phyloP scores from a whole-genome alignment of 2,113 vertebrate species.

The Anthoscopus minutus region DNA sequence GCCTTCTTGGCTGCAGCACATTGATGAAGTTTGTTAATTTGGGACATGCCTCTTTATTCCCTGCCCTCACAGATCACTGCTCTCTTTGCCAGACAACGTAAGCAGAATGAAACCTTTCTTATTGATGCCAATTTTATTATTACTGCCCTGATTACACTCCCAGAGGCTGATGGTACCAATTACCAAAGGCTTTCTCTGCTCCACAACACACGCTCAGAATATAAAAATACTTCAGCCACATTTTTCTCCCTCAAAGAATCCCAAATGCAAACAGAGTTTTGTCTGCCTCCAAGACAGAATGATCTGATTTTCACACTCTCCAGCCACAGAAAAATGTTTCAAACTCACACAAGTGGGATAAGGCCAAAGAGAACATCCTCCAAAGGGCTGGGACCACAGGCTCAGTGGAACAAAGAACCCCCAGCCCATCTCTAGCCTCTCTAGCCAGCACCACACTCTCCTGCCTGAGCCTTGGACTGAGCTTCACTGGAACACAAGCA shows the following conservation, averaged over 20 bases:
- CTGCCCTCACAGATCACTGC: neutral
- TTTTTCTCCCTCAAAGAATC: slow-evolving; percentile 11
- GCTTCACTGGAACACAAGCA: neutral
- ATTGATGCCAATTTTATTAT: slow-evolving; percentile 31
- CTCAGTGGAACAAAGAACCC: neutral
- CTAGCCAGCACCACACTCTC: neutral
- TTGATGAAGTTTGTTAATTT: slow-evolving; percentile 38
- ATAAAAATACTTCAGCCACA: neutral
- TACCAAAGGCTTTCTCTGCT: slow-evolving; percentile 29
- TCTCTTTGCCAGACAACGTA: slow-evolving; percentile 16
- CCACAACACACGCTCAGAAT: slow-evolving; percentile 36
- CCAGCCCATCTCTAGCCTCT: neutral
- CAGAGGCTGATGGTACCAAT: slow-evolving; percentile 24
- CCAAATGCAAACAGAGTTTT: slow-evolving; percentile 23
- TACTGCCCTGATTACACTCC: slow-evolving; percentile 8
- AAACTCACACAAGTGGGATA: neutral
- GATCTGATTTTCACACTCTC: neutral
- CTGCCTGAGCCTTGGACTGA: neutral
- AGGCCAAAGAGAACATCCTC: neutral
- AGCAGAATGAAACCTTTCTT: slow-evolving; percentile 26
- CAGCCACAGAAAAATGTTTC: neutral
- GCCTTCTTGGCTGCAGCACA: neutral
- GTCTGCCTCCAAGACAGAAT: neutral
- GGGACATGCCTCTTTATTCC: slow-evolving; percentile 14
- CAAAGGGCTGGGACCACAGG: fast-evolving